These are phyloP conservation scores for Pseudoatta argentina DNA, from an alignment of 1,140 invertebrate species.

Conservation along the genomic window DNA sequence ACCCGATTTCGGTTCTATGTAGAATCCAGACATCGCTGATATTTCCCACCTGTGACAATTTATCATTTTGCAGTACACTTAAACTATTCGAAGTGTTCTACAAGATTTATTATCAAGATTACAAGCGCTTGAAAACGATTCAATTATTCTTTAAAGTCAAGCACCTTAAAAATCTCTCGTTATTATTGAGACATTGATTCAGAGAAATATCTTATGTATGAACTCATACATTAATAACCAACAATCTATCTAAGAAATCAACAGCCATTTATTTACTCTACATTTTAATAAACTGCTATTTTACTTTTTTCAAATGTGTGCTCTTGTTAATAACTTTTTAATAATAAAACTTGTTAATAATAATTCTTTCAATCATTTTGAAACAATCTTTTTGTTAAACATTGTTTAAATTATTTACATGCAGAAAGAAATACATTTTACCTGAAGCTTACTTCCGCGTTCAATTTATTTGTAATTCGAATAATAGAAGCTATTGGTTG, in stretches of 20 bases:
- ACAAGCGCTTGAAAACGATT: neutral
- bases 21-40: constrained; percentile 59
- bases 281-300: neutral
- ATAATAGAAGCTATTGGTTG: constrained; percentile 42
- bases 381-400: neutral
- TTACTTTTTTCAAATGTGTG: neutral
- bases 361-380: constrained; percentile 31
- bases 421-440: constrained; percentile 12
- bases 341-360: neutral
- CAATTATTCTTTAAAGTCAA: neutral
- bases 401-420: neutral
- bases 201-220: neutral
- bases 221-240: neutral
- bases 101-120: neutral
- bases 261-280: neutral
- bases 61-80: neutral
- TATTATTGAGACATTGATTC: neutral
- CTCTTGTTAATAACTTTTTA: neutral
- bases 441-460: constrained; percentile 60
- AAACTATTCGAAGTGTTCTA: neutral
- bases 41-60: constrained; percentile 70
- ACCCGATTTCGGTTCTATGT: constrained; percentile 70
- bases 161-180: neutral
- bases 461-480: constrained; percentile 69
- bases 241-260: neutral